phyloP scores from a whole-genome alignment of 2,888 invertebrate species.

The Ariolimax columbianus region DNA sequence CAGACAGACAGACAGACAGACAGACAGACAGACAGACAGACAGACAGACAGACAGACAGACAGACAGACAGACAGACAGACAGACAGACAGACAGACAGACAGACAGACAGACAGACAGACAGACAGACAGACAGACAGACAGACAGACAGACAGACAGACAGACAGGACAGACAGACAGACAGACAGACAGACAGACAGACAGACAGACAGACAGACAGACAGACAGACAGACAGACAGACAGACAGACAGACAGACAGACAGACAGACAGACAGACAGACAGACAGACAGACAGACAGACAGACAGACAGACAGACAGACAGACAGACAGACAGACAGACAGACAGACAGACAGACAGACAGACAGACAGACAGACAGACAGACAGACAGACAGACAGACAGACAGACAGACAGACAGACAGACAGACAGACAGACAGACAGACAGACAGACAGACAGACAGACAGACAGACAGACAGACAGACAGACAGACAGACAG shows the following conservation, averaged over 20 bases:
- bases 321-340: no score
- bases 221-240: constrained; percentile 24
- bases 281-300: constrained; percentile 16
- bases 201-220: constrained; percentile 11
- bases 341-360: no score
- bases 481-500: constrained; percentile 24
- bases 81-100: not conserved
- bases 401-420: no score
- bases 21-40: not conserved
- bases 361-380: no score
- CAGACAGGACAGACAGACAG: not conserved
- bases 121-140: not conserved
- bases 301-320: no score
- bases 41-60: not conserved
- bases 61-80: not conserved
- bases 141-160: constrained; percentile 13
- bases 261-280: constrained; percentile 26
- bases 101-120: constrained; percentile 11
- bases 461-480: not conserved
- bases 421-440: not conserved
- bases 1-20: constrained; percentile 3
- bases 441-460: not conserved
- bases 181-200: constrained; percentile 20
- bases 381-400: no score
- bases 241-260: constrained; percentile 29